Evolutionary conservation across 1,140 invertebrate genomes (phyloP).

Genomic region (Apis dorsata): DNA sequence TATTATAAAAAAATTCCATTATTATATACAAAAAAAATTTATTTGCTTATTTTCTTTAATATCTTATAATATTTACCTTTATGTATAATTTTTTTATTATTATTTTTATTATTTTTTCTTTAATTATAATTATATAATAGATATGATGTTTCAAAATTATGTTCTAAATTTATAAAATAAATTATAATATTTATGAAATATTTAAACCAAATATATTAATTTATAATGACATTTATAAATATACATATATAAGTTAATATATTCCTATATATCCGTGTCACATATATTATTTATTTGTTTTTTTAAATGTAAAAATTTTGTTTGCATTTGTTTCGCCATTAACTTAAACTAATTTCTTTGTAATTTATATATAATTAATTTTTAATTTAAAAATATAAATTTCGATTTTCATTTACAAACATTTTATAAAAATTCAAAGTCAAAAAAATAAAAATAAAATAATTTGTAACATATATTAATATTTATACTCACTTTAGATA

Average conservation of each 20-base stretch:
- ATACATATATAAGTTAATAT: neutral
- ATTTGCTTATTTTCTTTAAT: no score
- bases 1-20: no score
- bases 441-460: no score
- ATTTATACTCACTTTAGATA: neutral
- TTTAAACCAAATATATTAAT: neutral
- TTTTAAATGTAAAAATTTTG: conserved; percentile 82
- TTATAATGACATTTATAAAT: neutral
- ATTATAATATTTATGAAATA: conserved; percentile 43
- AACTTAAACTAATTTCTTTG: conserved; percentile 91
- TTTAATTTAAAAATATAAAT: conserved; percentile 86
- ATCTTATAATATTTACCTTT: no score
- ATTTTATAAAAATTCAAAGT: conserved; percentile 77
- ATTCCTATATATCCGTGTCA: conserved; percentile 61
- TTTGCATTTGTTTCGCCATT: conserved; percentile 89
- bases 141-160: no score
- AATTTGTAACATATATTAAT: neutral
- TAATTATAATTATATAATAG: no score
- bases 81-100: no score
- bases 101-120: no score
- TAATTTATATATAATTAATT: conserved; percentile 88
- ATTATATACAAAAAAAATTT: no score
- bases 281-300: conserved; percentile 71
- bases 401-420: conserved; percentile 91
- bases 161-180: neutral